phyloP scores from a whole-genome alignment of 2,888 invertebrate genomes.

The Subacronicta megacephala region DNA sequence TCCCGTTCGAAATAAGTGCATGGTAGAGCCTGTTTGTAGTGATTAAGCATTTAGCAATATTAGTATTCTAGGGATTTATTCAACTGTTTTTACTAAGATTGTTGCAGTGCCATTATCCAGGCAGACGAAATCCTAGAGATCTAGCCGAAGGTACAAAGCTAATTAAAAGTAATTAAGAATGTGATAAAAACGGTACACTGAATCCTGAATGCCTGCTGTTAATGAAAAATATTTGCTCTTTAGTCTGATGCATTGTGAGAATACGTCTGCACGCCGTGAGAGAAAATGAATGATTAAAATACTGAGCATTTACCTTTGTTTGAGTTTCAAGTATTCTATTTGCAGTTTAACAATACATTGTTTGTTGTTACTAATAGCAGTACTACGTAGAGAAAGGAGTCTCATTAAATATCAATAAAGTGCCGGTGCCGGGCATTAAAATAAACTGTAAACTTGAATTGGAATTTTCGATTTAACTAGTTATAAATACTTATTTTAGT shows the following conservation, averaged over 20 bases:
- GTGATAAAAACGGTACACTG: conserved; percentile 31
- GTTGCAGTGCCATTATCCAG: neutral
- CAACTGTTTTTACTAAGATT: neutral
- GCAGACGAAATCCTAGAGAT: conserved; percentile 6
- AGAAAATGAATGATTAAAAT: conserved; percentile 46
- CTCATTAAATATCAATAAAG: no score
- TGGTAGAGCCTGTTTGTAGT: neutral
- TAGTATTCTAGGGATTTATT: neutral
- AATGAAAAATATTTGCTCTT: conserved; percentile 47
- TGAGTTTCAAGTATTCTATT: conserved; percentile 15
- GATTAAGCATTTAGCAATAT: neutral
- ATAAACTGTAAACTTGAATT: no score
- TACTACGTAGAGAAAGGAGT: no score
- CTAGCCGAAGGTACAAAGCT: conserved; percentile 15
- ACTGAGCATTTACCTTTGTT: conserved; percentile 32
- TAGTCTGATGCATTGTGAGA: conserved; percentile 28
- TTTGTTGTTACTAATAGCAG: conserved; percentile 13
- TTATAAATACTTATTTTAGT: no score
- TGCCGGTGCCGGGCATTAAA: no score
- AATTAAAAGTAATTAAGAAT: conserved; percentile 46
- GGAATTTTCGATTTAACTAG: no score
- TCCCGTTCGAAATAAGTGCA: neutral
- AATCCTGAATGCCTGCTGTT: conserved; percentile 19
- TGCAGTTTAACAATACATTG: conserved; percentile 13
- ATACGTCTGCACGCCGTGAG: conserved; percentile 35